These are phyloP conservation scores for Enoplosus armatus DNA, from an alignment of 2,797 vertebrate genomes.

Conservation along the genomic window DNA sequence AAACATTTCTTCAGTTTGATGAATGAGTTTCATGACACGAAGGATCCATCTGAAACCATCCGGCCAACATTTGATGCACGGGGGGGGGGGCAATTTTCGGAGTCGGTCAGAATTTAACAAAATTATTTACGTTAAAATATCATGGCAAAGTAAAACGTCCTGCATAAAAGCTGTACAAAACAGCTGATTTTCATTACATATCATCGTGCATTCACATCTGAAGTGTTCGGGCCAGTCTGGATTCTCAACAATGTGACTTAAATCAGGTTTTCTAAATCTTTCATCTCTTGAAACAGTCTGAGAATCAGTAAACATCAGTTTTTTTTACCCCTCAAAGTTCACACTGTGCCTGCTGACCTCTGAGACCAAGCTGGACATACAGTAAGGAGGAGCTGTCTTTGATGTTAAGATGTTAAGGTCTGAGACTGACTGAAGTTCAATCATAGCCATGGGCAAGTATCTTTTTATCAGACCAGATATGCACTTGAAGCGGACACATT, in stretches of 20 bases:
- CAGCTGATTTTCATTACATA: background rate
- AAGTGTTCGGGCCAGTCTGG: background rate
- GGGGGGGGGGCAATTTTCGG: background rate
- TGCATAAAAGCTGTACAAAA: background rate
- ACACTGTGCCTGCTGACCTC: slow-evolving; percentile 42
- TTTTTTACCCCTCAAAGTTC: slow-evolving; percentile 6
- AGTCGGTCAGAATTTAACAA: background rate
- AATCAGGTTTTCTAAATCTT: background rate
- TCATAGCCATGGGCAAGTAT: slow-evolving; percentile 37
- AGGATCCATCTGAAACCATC: background rate
- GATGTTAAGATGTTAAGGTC: slow-evolving; percentile 43
- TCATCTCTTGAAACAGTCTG: background rate
- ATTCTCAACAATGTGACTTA: slow-evolving; percentile 8
- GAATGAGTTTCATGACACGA: background rate
- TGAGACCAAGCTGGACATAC: slow-evolving; percentile 41
- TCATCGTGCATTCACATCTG: background rate
- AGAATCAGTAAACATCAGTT: slow-evolving; percentile 9
- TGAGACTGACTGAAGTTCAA: slow-evolving; percentile 46
- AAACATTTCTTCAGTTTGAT: background rate
- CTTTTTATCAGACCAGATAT: slow-evolving; percentile 14
- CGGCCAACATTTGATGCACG: too few relatives aligned
- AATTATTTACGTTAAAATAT: background rate
- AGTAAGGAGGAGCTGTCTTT: slow-evolving; percentile 43
- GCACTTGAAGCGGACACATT: background rate
- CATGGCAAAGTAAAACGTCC: background rate